phyloP scores from a whole-genome alignment of 2,888 invertebrate genomes.

The Sphaerophoria taeniata region DNA sequence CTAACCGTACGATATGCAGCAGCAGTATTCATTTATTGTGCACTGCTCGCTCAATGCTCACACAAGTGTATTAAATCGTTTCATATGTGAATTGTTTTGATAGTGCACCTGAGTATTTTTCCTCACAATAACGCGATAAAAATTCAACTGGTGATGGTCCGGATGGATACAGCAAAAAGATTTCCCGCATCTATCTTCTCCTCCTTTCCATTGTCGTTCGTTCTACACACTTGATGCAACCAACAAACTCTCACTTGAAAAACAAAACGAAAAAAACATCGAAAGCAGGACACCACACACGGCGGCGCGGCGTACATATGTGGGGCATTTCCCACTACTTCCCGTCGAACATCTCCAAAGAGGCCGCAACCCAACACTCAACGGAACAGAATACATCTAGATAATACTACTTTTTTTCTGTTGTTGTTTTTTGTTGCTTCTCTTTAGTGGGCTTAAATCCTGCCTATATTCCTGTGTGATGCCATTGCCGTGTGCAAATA shows the following conservation, averaged over 20 bases:
- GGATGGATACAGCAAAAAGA: constrained; percentile 65
- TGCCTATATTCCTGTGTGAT: constrained; percentile 9
- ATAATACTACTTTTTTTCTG: constrained; percentile 65
- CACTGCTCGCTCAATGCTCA: not conserved
- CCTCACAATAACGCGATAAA: constrained; percentile 62
- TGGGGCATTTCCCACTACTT: constrained; percentile 29
- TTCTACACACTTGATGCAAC: not conserved
- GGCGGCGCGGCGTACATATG: too few relatives aligned
- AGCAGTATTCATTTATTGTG: not conserved
- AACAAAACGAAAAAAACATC: too few relatives aligned
- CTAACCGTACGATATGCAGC: not conserved
- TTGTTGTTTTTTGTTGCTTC: constrained; percentile 16
- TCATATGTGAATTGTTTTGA: constrained; percentile 9
- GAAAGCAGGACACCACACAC: too few relatives aligned
- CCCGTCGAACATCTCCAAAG: too few relatives aligned
- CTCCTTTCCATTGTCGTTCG: constrained; percentile 37
- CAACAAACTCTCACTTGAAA: constrained; percentile 9
- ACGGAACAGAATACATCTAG: constrained; percentile 55
- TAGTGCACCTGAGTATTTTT: constrained; percentile 38
- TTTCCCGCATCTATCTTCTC: constrained; percentile 30
- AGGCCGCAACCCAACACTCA: constrained; percentile 62
- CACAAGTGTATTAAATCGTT: not conserved
- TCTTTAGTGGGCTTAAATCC: constrained; percentile 45
- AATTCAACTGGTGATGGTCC: constrained; percentile 72
- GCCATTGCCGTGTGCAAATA: constrained; percentile 20